Evolutionary conservation across 2,113 vertebrate species (phyloP).

Genomic region (Mesoclemmys tuberculata): DNA sequence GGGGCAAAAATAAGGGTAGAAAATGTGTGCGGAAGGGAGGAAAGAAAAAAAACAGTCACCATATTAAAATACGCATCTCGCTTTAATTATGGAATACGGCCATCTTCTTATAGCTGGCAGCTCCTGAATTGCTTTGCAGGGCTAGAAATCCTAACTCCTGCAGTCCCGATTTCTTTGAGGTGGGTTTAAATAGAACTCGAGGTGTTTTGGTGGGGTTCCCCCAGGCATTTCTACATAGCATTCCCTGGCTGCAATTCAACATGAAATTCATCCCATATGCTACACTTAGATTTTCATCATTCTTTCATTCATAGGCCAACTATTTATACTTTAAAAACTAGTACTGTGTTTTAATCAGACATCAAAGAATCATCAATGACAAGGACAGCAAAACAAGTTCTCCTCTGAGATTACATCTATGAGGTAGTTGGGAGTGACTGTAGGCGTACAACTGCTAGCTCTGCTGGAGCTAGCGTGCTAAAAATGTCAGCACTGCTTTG

Average conservation of each 20-base stretch:
- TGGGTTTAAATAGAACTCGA: not conserved
- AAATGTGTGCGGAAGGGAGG: conserved; percentile 76
- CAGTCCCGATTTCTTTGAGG: not conserved
- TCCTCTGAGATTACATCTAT: not conserved
- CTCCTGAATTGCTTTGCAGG: conserved; percentile 35
- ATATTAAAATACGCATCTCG: conserved; percentile 71
- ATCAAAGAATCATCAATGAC: not conserved
- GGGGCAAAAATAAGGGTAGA: conserved; percentile 78
- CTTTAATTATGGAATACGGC: conserved; percentile 53
- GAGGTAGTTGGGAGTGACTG: not conserved
- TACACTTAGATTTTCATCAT: not conserved
- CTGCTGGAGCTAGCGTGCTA: not conserved
- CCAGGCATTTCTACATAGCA: not conserved
- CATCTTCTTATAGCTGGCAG: conserved; percentile 36
- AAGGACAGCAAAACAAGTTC: not conserved
- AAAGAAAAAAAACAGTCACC: conserved; percentile 73
- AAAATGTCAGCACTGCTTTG: not conserved
- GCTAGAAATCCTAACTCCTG: conserved; percentile 27
- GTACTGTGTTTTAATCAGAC: not conserved
- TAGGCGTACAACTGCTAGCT: not conserved
- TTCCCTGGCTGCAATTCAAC: not conserved
- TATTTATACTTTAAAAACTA: not conserved
- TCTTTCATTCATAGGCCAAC: not conserved
- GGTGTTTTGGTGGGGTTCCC: not conserved
- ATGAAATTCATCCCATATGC: not conserved